These are phyloP conservation scores for Porites evermanni DNA, from an alignment of 92 coral and sea anemone species.

Conservation along the genomic window DNA sequence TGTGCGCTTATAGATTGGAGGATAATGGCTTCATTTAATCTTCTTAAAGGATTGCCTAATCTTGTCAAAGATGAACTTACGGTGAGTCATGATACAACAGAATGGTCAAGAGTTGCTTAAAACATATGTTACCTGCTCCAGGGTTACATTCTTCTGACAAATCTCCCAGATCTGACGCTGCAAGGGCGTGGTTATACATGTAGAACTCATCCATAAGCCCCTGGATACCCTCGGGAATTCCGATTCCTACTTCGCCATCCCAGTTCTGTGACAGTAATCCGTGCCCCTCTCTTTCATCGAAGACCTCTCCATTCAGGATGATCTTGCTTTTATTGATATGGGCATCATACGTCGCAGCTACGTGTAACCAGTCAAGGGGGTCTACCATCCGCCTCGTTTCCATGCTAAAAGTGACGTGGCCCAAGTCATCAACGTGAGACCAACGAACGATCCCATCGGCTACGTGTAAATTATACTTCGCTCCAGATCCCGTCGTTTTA, in stretches of 20 bases:
- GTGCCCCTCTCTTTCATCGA: conserved; percentile 77
- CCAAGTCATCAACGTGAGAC: conserved; percentile 88
- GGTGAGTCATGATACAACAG: no score
- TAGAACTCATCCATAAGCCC: conserved; percentile 94
- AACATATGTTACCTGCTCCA: conserved; percentile 67
- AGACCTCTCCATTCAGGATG: conserved; percentile 82
- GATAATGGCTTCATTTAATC: no score
- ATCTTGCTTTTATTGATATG: conserved; percentile 84
- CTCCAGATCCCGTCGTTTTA: conserved; percentile 89
- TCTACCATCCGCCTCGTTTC: conserved; percentile 81
- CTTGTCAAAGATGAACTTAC: no score
- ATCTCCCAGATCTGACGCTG: conserved; percentile 89
- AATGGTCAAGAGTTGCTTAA: not conserved
- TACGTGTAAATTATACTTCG: conserved; percentile 82
- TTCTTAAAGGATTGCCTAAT: no score
- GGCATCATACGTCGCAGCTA: conserved; percentile 92
- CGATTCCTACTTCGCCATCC: conserved; percentile 93
- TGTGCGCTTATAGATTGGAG: no score
- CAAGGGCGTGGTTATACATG: conserved; percentile 89
- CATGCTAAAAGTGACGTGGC: conserved; percentile 76
- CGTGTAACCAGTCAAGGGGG: conserved; percentile 88
- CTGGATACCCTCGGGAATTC: conserved; percentile 80
- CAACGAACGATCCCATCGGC: conserved; percentile 79
- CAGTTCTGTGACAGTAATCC: conserved; percentile 94
- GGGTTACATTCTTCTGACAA: conserved; percentile 86